Percentiles rank a stretch among this genome's conserved stretches.
Evolutionary conservation across 2,113 vertebrate genomes (phyloP).

Genomic region (Nannobrachium achirus): DNA sequence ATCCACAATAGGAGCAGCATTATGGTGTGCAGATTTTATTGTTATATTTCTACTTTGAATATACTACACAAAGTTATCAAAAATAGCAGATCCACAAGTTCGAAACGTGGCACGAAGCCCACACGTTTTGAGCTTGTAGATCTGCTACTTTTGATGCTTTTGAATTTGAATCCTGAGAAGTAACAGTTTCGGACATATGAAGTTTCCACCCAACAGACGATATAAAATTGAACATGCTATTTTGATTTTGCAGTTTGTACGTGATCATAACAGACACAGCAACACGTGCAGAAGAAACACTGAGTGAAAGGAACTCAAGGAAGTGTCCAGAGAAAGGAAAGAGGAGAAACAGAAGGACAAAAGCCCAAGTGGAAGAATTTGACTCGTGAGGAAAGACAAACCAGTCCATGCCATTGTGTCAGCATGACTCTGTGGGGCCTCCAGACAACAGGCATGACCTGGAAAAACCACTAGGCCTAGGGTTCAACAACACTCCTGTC

Average conservation of each 20-base stretch:
- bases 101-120: too few species aligned
- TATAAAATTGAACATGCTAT: background rate
- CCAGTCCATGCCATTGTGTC: slow-evolving; percentile 23
- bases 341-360: background rate
- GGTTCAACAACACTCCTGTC: background rate
- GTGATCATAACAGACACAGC: background rate
- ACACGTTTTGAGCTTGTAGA: too few species aligned
- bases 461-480: background rate
- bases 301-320: background rate
- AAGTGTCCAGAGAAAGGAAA: slow-evolving; percentile 15
- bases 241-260: background rate
- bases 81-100: too few species aligned
- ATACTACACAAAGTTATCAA: too few species aligned
- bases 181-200: too few species aligned
- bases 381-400: slow-evolving; percentile 34
- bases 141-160: too few species aligned
- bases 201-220: too few species aligned
- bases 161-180: too few species aligned
- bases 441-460: slow-evolving; percentile 15
- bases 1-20: too few species aligned
- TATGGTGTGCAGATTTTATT: too few species aligned
- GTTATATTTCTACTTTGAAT: too few species aligned
- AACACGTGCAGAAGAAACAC: background rate
- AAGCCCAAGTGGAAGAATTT: slow-evolving; percentile 1
- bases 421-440: slow-evolving; percentile 15